Base-by-base conservation (phyloP, 2,888 invertebrate genomes). In the Chrysopilus asiliformis region DNA sequence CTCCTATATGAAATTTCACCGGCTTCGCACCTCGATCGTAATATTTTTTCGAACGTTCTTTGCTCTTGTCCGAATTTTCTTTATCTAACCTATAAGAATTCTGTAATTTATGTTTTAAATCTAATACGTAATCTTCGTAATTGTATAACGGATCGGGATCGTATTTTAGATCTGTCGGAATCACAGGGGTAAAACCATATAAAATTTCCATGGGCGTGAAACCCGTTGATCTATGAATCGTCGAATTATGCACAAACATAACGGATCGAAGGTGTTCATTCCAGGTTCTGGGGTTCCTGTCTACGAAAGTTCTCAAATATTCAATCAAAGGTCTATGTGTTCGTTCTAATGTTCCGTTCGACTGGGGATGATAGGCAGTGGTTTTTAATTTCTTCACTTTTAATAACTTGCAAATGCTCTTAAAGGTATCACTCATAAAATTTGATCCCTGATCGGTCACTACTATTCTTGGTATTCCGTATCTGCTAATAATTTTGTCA, bases 311-410 rank as follows among this genome's bases (percentile, higher is more conserved):
- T 7, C 32, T 9, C 7, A 38, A 16, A n/a, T 34, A 34, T 2
- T 29, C 32, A 5, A 5, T 14, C 2, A 38, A 16, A 10, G 30
- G 26, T 24, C 32, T 6, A 13, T 38, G 34, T 1, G 25, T 10
- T 2, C 34, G 18, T 3, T 38, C 34, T 6, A 38, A 20, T 1
- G 34, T 18, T 5, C 34, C 34, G n/a, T 26, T 32, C 2, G 18
- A 18, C 20, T 38, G 32, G 5, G 32, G 38, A 24, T 36, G 36
- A n/a, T 38, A 38, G 0, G 38, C 29, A 7, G 16, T 24, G 8
- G 34, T 34, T 27, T 31, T 17, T 4, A 30, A 10, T 19, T 39
- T 34, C 3, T 10, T 18, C 3, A 39, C 31, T 15, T 33, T 31
- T 3, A 39, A 15, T 1, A 39, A 9, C 4, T 16, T 31, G 15